Evolutionary conservation across 2,113 vertebrate genomes (phyloP).

Genomic region (Tonatia bakeri): DNA sequence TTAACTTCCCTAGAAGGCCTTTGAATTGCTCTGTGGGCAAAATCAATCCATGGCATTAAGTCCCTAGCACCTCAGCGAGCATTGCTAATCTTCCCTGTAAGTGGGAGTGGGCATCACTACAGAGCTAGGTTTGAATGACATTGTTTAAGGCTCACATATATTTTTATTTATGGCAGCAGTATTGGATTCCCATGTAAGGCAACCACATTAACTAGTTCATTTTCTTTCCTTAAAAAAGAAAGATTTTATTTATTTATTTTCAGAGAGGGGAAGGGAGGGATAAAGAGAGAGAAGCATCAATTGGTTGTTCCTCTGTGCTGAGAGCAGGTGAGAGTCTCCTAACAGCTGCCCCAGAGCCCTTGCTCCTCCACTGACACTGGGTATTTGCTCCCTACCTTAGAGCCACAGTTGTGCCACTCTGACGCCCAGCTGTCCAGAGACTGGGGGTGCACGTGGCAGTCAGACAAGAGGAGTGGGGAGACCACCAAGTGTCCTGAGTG

Average conservation of each 20-base stretch:
- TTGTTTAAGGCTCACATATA: neutral
- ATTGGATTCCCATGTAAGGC: neutral
- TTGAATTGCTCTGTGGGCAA: neutral
- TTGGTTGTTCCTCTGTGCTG: neutral
- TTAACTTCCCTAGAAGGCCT: neutral
- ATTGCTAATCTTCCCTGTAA: neutral
- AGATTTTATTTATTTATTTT: too few species aligned
- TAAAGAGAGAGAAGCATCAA: too few species aligned
- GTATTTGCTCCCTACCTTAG: neutral
- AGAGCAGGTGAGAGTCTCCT: neutral
- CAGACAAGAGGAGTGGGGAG: neutral
- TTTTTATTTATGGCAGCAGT: neutral
- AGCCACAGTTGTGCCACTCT: neutral
- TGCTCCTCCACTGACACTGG: fast-evolving
- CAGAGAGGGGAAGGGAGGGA: too few species aligned
- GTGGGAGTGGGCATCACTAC: neutral
- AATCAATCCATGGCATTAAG: neutral
- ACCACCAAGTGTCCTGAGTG: neutral
- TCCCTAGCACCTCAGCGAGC: neutral
- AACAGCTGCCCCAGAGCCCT: neutral
- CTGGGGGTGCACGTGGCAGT: neutral
- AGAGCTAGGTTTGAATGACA: neutral
- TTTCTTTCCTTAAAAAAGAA: neutral
- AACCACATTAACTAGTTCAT: neutral
- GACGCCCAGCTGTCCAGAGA: neutral